Conservation (phyloP, 92 coral and sea anemone genomes). For the Ricordea florida region DNA sequence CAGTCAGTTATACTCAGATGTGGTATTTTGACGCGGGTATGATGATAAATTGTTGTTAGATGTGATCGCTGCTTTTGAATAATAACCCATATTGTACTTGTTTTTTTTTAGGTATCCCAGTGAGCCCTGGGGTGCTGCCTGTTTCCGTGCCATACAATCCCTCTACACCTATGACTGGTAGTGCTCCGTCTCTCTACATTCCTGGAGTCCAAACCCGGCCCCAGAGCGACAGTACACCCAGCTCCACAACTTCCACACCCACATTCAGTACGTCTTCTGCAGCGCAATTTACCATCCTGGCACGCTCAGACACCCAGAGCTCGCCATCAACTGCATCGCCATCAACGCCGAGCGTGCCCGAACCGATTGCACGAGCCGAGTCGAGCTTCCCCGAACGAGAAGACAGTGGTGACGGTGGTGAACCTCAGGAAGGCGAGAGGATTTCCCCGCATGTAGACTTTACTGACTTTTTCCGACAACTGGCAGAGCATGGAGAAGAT, state of each 20-base stretch:
- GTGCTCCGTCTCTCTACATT: slow-evolving; percentile 57
- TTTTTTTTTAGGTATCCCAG: slow-evolving; percentile 53
- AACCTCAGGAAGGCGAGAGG: slow-evolving; percentile 14
- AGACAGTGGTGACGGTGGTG: background rate
- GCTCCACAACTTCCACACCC: slow-evolving; percentile 86
- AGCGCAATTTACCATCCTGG: slow-evolving; percentile 32
- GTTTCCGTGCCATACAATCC: slow-evolving; percentile 92
- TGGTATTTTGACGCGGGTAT: too few species aligned
- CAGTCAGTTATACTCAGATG: too few species aligned
- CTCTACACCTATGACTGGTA: slow-evolving; percentile 47
- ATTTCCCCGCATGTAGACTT: slow-evolving; percentile 89
- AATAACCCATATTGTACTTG: background rate
- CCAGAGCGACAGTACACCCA: slow-evolving; percentile 32
- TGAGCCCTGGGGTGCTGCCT: slow-evolving; percentile 84
- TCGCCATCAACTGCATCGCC: slow-evolving; percentile 77
- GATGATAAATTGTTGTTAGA: too few species aligned
- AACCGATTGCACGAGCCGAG: background rate
- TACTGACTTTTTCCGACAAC: slow-evolving; percentile 57
- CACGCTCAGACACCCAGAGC: slow-evolving; percentile 71
- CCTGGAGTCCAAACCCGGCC: slow-evolving; percentile 56
- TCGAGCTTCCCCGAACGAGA: background rate
- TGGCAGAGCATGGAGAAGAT: slow-evolving; percentile 70
- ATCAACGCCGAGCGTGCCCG: slow-evolving; percentile 39
- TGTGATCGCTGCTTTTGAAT: too few species aligned
- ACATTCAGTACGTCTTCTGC: slow-evolving; percentile 52